Base-by-base conservation (phyloP, 2,888 invertebrate genomes). In the Endotricha flammealis region DNA sequence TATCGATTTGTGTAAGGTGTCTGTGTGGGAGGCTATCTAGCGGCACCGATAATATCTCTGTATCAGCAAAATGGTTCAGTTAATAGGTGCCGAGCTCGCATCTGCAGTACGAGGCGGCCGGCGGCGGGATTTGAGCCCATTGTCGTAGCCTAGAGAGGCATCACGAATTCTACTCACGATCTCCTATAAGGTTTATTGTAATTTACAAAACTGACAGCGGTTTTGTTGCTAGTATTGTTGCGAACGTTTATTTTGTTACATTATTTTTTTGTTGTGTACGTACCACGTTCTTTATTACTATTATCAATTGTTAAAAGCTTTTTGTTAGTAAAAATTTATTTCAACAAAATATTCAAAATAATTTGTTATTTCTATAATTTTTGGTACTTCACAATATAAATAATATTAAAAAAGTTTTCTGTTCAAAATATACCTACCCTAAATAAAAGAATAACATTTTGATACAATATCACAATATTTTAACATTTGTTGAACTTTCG, bases 191-290 rank as follows among this genome's bases (percentile, higher is more conserved):
- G 80, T 82, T 82, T 81, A 81, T 77, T 77, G 80, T 81, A 80
- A 81, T 82, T 82, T 82, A 80, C 75, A 82, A 82, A 82, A 79
- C 78, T 80, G 77, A 77, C 73, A 66, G 66, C 64, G 72, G 74
- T 74, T 78, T 74, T 71, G 67, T 65, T 64, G 64, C 69, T 70
- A 75, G 75, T 67, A 69, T 73, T 71, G 54, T 57, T 49, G 56
- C 64, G 57, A 67, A 68, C 64, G 61, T 77, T 76, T 75, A 66
- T 76, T 76, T 73, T 67, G 70, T 62, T 58, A 61, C 61, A 60
- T 50, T 48, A 57, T 53, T 53, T 59, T 61, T 53, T 46, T 46
- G 42, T 44, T 33, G 17, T 14, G 13, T 17, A 12, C 8, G 29
- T n/a, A 9, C 22, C 29, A 13, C 23, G 22, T 29, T 29, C 29